Base-by-base conservation (phyloP, 2,797 vertebrate genomes). In the Ptychadena robeensis region DNA sequence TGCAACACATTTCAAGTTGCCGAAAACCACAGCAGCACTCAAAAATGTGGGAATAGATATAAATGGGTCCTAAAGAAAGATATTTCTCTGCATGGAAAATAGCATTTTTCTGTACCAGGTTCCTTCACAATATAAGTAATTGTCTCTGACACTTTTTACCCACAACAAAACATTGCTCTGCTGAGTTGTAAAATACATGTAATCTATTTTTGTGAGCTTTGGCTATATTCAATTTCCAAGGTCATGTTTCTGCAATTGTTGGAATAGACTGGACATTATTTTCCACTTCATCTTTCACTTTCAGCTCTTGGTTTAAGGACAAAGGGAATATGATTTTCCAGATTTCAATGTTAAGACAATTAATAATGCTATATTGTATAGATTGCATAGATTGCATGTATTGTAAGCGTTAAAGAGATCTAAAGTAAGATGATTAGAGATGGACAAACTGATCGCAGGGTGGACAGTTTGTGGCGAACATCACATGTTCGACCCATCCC, bases 161-260 rank as follows among this genome's bases (percentile, higher is more conserved):
- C 61, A 73, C 40, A 66, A 73, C 71, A 73, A 73, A 73, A 81
- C 63, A 28, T 81, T 81, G 31, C 37, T 65, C 38, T 81, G 79
- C 57, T 81, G 63, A 81, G 64, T 73, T 73, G 25, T 75, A 44
- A 81, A 81, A 73, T 73, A 73, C 65, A 66, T 73, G 64, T 81
- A 73, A 53, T 81, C 73, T 81, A n/a, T 67, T 81, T 66, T 73
- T 81, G 79, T 81, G 72, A 73, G 59, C 40, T 53, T 81, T 81
- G 79, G 79, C 70, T 81, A 28, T 25, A 22, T 53, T 66, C 53
- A 73, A 61, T 73, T 66, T 81, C 70, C 70, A 81, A 73, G 70
- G 79, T 48, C 71, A 73, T 73, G 79, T 69, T 73, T 78, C 75
- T 67, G 75, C 63, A 78, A 78, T 78, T 78, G 27, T 73, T 73